Conservation (phyloP, 2,797 vertebrate species). For the Tragelaphus eurycerus region DNA sequence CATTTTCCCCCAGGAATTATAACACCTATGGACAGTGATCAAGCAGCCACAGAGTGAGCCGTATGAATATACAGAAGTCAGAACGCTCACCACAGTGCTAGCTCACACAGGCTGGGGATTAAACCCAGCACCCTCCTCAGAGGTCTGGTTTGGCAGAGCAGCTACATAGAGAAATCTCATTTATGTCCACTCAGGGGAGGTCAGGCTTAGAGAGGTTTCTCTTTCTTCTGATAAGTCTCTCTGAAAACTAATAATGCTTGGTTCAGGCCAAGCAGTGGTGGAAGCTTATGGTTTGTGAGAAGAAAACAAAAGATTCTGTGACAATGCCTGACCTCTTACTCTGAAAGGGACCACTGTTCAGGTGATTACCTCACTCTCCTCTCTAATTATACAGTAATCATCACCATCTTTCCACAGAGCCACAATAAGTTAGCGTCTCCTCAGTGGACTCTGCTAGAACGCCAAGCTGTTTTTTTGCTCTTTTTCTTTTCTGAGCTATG, state of each 20-base stretch:
- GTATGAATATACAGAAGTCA: neutral
- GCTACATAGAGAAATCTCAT: neutral
- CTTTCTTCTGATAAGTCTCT: neutral
- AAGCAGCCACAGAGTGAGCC: too few relatives aligned
- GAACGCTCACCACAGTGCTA: accelerated
- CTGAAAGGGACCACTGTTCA: accelerated
- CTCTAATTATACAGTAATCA: accelerated
- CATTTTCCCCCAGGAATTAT: neutral
- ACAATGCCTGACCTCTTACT: neutral
- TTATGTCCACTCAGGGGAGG: too few relatives aligned
- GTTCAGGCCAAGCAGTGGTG: neutral
- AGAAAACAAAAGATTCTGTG: too few relatives aligned
- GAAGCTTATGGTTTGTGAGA: too few relatives aligned
- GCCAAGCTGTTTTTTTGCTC: neutral
- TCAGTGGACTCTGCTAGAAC: neutral
- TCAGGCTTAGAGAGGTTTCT: neutral
- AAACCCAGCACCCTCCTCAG: neutral
- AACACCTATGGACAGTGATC: neutral
- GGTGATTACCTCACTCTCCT: accelerated
- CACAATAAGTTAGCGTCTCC: too few relatives aligned
- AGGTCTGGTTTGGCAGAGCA: accelerated
- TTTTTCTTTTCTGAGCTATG: neutral
- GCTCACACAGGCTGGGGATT: accelerated
- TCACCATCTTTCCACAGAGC: too few relatives aligned
- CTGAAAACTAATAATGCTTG: neutral